Evolutionary conservation across 2,797 vertebrate species (phyloP).

Genomic region (Galago senegalensis): DNA sequence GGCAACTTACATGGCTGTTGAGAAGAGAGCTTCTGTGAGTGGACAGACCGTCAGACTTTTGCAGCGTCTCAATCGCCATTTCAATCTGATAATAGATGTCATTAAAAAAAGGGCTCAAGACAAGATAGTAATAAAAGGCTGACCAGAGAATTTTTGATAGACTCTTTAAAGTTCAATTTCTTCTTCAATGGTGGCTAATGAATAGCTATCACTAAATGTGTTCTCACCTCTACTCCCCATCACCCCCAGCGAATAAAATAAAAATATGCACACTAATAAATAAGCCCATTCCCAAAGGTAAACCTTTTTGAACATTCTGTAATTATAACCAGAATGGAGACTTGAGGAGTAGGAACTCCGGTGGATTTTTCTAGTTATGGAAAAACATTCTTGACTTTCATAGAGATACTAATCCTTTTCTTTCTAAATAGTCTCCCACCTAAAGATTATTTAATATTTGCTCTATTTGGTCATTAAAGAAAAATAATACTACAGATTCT

Average conservation of each 20-base stretch:
- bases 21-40: slow-evolving; percentile 94
- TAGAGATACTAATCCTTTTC: slow-evolving; percentile 70
- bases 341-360: slow-evolving; percentile 42
- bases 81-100: slow-evolving; percentile 95
- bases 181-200: slow-evolving; percentile 83
- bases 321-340: slow-evolving; percentile 70
- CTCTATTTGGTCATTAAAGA: slow-evolving; percentile 63
- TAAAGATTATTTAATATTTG: slow-evolving; percentile 57
- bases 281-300: slow-evolving; percentile 80
- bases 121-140: slow-evolving; percentile 92
- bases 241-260: slow-evolving; percentile 80
- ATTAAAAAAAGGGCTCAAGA: slow-evolving; percentile 94
- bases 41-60: slow-evolving; percentile 94
- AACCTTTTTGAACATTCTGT: slow-evolving; percentile 73
- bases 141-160: slow-evolving; percentile 91
- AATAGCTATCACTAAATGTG: slow-evolving; percentile 74
- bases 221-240: slow-evolving; percentile 38
- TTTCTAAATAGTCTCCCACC: slow-evolving; percentile 48
- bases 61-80: slow-evolving; percentile 94
- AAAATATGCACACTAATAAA: slow-evolving; percentile 73
- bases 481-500: slow-evolving; percentile 71
- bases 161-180: slow-evolving; percentile 87
- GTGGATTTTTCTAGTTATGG: slow-evolving; percentile 61
- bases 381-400: slow-evolving; percentile 76
- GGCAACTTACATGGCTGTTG: slow-evolving; percentile 95